Conservation (phyloP, 2,797 vertebrate genomes). For the Bryconaethiops microstoma region DNA sequence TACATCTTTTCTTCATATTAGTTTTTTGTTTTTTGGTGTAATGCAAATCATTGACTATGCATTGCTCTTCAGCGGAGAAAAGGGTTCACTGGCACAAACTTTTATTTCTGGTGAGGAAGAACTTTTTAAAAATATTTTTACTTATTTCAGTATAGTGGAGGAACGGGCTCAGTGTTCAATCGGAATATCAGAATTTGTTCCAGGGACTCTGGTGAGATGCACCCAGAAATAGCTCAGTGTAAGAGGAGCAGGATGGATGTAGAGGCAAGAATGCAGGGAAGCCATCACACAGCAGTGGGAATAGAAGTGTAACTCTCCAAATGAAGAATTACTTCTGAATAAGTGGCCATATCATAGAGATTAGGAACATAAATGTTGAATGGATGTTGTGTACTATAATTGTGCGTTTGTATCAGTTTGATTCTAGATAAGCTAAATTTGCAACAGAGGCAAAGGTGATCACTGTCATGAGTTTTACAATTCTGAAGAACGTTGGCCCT, state of each 20-base stretch:
- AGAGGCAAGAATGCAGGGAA: constrained; percentile 68
- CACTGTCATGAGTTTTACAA: background rate
- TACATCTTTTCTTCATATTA: constrained; percentile 54
- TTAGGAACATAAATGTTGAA: background rate
- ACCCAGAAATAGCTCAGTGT: constrained; percentile 78
- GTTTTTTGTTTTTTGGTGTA: constrained; percentile 43
- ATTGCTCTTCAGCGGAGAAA: constrained; percentile 4
- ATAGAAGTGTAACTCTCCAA: constrained; percentile 57
- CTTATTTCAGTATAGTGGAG: background rate
- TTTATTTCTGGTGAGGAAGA: background rate
- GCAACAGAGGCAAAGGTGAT: background rate
- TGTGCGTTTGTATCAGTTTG: background rate
- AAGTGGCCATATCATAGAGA: constrained; percentile 17
- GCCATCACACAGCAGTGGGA: constrained; percentile 66
- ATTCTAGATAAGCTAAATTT: background rate
- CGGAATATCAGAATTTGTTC: constrained; percentile 59
- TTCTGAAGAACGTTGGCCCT: background rate
- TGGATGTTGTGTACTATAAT: background rate
- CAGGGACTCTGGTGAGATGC: constrained; percentile 57
- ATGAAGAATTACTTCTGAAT: constrained; percentile 57
- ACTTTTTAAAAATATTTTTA: constrained; percentile 26
- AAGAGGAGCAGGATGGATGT: constrained; percentile 77
- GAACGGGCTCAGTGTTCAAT: constrained; percentile 42
- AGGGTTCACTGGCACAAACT: background rate
- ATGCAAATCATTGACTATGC: constrained; percentile 13